Evolutionary conservation across 2,888 invertebrate genomes (phyloP), one percentile per base, ranked within the genome.

Genomic region (Hanleya hanleyi): DNA sequence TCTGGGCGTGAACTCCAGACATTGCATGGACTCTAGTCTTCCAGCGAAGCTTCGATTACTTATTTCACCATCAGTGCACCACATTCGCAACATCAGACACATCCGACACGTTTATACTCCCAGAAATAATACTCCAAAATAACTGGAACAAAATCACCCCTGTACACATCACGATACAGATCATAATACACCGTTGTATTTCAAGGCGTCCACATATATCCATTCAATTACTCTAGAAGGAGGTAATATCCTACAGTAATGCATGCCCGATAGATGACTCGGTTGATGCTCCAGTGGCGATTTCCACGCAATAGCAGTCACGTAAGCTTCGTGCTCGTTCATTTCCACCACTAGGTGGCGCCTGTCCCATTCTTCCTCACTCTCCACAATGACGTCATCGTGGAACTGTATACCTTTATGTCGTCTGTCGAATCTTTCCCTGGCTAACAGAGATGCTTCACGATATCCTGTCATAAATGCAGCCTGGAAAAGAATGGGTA

Each of bases 241-340:
- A 4, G 64, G 64, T 15, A 64, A 29, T 12, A 64, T 35, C 36
- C 38, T 32, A 29, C 64, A 64, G 37, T 64, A 64, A 64, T 64
- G 36, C 64, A 64, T 64, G 3, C 64, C 64, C 3, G 64, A 35
- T n/a, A 64, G 37, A 29, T 64, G 64, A 29, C 64, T 64, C 3
- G 64, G 64, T n/a, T 64, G 15, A 37, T 64, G 37, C n/a, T 15
- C 29, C 35, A 64, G 22, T 64, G 64, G 64, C 3, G 64, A 37
- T 64, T 64, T 64, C 64, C 64, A 64, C 64, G 64, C 37, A 5
- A 64, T 35, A 64, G 64, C 35, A 37, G 35, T 35, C 38, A 64
- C 64, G 26, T 35, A 29, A 22, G 64, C 64, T 37, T 64, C 64
- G 37, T 37, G 37, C 36, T 35, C 9, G 1, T 18, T 5, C 64